Evolutionary conservation across 2,888 invertebrate species (phyloP).

Genomic region (Drosophila heteroneura): DNA sequence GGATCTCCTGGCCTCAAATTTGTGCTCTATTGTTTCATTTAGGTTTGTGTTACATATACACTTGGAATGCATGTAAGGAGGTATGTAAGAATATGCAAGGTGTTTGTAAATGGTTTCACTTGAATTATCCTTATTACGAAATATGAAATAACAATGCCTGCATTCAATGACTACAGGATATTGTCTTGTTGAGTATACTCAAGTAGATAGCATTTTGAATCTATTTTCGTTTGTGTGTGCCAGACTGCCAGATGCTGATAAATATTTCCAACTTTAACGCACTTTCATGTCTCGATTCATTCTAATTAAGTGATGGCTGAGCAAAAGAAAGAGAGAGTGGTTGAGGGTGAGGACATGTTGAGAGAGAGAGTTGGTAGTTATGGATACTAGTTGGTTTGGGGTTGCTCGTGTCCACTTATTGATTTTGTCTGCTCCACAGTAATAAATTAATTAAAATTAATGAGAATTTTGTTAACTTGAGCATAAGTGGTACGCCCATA

Average conservation of each 20-base stretch:
- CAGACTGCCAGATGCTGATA: constrained; percentile 14
- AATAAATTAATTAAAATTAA: constrained; percentile 54
- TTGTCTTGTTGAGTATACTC: background rate
- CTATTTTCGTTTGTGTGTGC: constrained; percentile 2
- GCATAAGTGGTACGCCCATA: constrained; percentile 18
- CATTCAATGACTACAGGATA: background rate
- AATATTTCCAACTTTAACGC: constrained; percentile 23
- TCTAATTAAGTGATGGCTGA: constrained; percentile 49
- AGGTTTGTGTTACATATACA: background rate
- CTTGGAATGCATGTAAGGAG: too few species aligned
- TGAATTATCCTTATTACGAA: background rate
- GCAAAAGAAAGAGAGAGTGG: background rate
- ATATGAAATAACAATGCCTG: background rate
- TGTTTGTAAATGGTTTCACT: background rate
- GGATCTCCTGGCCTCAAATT: background rate
- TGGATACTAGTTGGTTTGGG: background rate
- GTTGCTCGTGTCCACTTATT: constrained; percentile 30
- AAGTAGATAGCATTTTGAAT: too few species aligned
- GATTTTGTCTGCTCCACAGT: constrained; percentile 38
- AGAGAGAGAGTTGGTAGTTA: background rate
- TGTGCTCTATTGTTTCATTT: constrained; percentile 2
- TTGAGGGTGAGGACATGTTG: background rate
- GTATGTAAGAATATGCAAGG: background rate
- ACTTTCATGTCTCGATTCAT: constrained; percentile 8
- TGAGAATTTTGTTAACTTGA: constrained; percentile 45